phyloP scores from a whole-genome alignment of 2,113 vertebrate species.

The Apaloderma vittatum region DNA sequence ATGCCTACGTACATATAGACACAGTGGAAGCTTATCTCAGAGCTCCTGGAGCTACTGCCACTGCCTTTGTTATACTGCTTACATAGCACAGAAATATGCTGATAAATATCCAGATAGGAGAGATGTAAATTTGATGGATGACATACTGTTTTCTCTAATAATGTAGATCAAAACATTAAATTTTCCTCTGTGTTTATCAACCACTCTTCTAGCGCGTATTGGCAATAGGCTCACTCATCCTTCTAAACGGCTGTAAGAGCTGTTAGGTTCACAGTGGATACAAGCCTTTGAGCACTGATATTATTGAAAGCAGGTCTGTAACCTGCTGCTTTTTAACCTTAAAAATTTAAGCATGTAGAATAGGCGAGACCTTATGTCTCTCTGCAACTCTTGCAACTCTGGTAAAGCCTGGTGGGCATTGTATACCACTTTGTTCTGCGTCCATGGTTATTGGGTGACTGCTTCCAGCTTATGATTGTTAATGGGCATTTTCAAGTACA shows the following conservation, averaged over 20 bases:
- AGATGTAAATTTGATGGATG: constrained; percentile 34
- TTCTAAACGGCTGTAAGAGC: constrained; percentile 6
- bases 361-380: too few species aligned
- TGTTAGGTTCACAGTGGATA: background rate
- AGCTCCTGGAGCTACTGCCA: background rate
- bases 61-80: background rate
- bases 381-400: background rate
- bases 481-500: background rate
- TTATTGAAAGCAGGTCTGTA: background rate
- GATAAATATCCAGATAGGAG: background rate
- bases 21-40: background rate
- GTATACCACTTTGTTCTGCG: background rate
- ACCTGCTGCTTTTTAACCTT: background rate
- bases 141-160: constrained; percentile 34
- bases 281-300: background rate
- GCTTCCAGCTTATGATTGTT: background rate
- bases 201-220: background rate
- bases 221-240: background rate
- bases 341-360: background rate
- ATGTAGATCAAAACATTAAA: constrained; percentile 10
- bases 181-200: constrained; percentile 16
- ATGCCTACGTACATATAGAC: background rate
- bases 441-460: background rate
- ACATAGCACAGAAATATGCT: background rate
- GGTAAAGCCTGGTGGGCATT: background rate